Evolutionary conservation across 2,888 invertebrate species (phyloP), one percentile per base, ranked within the genome.

Genomic region (Helobdella robusta): DNA sequence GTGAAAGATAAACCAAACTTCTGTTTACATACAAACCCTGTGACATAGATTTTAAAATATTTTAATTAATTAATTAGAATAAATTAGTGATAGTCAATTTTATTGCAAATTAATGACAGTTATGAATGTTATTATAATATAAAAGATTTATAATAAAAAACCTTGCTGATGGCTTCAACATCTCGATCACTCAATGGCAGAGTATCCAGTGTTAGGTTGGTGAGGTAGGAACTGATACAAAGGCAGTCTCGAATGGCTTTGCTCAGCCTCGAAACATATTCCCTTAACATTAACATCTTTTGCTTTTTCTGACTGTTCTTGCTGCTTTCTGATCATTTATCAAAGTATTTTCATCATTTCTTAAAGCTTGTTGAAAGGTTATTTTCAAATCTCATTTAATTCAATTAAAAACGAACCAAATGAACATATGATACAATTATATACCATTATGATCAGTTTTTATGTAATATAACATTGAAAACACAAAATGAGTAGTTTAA

Each of bases 211-310:
- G 78, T 78, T 6, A 79, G 67, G 66, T 73, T 74, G 4, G 72
- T 71, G 48, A 79, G 67, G 0, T 71, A 66, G 1, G 77, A 74
- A 2, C 77, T 74, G 23, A 73, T 71, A 11, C 68, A 61, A 50
- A 79, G 68, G 71, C 78, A 78, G 59, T 77, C 76, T 66, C 74
- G 74, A 34, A 79, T 69, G 2, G 76, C 73, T 59, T 76, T 75
- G 70, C 78, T 77, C 60, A 79, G 69, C 1, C 76, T 69, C 61
- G 76, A 75, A 0, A 77, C 78, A 60, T 78, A 75, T 68, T 79
- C 79, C 67, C 77, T 78, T 0, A 75, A 76, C 3, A 76, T 73
- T 2, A 78, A 78, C 5, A 65, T 66, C 59, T 68, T 70, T 56
- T 48, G 59, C 59, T 34, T 65, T 36, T 20, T 44, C 18, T 25